A percentile compares a stretch with the other conserved stretches of the same genome.
phyloP scores from a whole-genome alignment of 2,113 vertebrate genomes.

The Megalops atlanticus region DNA sequence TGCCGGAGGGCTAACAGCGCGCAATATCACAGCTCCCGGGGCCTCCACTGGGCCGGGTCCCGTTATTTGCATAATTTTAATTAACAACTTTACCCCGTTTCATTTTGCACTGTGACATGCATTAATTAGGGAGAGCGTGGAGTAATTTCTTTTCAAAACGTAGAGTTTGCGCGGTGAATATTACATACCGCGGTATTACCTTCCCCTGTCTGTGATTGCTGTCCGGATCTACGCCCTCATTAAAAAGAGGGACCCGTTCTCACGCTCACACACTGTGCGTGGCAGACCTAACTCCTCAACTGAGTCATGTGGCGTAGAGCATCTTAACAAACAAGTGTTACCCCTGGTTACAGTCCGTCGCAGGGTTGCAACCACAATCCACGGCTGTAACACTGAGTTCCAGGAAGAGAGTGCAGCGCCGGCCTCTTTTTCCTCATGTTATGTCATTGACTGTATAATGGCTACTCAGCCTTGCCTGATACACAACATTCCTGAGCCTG shows the following conservation, averaged over 20 bases:
- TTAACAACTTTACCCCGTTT: constrained; percentile 1
- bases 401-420: neutral
- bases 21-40: neutral
- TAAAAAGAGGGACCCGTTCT: neutral
- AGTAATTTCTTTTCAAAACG: neutral
- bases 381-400: neutral
- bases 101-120: neutral
- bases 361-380: neutral
- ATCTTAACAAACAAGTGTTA: neutral
- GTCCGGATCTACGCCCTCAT: neutral
- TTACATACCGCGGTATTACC: neutral
- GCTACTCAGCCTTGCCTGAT: neutral
- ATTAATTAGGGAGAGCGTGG: constrained; percentile 14
- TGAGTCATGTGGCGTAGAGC: neutral
- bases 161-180: neutral
- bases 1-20: too few species aligned
- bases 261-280: neutral
- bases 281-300: neutral
- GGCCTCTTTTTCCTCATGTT: neutral
- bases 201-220: neutral
- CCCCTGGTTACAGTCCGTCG: neutral
- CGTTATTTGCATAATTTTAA: constrained; percentile 17
- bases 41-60: neutral
- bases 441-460: neutral
- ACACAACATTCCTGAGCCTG: neutral